A percentile compares a stretch with the other conserved stretches of the same genome.
Evolutionary conservation across 1,140 invertebrate genomes (phyloP).

Genomic region (Tyrophagus putrescentiae): DNA sequence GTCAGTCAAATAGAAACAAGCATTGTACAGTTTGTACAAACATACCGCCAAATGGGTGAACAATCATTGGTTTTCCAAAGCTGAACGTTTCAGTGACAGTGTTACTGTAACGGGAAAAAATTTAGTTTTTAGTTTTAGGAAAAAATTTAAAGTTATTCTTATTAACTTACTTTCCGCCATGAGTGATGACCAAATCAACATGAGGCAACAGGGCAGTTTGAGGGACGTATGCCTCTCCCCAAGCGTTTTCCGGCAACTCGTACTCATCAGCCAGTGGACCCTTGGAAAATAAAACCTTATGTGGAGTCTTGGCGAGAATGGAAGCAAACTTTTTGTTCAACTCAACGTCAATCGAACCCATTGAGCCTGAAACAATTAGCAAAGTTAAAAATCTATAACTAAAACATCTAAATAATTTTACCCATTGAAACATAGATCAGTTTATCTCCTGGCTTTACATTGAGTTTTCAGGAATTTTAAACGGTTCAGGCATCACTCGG

Average conservation of each 20-base stretch:
- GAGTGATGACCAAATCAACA: constrained; percentile 22
- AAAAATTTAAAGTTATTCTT: too few species aligned
- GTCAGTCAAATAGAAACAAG: too few species aligned
- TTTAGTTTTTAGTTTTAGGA: too few species aligned
- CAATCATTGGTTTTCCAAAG: constrained; percentile 22
- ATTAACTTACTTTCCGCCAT: too few species aligned
- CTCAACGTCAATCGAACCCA: constrained; percentile 25
- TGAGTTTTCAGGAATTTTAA: constrained; percentile 16
- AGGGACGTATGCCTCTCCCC: constrained; percentile 16
- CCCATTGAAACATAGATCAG: constrained; percentile 23
- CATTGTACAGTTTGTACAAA: too few species aligned
- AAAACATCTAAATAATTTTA: too few species aligned
- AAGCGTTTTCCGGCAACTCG: constrained; percentile 25
- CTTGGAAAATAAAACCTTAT: constrained; percentile 19
- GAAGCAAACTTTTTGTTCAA: constrained; percentile 18
- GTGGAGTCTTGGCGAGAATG: constrained; percentile 5
- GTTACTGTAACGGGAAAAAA: too few species aligned
- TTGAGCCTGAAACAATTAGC: too few species aligned
- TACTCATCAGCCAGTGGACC: constrained; percentile 11
- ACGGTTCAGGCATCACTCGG: neutral
- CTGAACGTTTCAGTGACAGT: constrained; percentile 13
- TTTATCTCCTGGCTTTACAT: neutral
- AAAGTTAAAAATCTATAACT: too few species aligned
- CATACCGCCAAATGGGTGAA: too few species aligned
- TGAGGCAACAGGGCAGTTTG: constrained; percentile 7